Conservation (phyloP, 2,113 vertebrate species). For the Redunca redunca region DNA sequence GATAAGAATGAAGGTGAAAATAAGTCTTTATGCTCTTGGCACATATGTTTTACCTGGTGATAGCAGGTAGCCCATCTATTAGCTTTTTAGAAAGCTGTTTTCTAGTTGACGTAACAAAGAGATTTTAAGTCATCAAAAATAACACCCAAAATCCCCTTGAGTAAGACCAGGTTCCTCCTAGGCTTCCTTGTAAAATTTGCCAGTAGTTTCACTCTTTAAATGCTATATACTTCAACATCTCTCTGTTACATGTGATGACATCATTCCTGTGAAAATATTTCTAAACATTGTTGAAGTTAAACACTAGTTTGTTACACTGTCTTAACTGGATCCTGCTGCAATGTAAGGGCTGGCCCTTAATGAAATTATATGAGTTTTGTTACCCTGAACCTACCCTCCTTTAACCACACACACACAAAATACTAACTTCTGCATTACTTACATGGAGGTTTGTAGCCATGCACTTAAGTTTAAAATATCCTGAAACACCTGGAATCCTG, state of each 20-base stretch:
- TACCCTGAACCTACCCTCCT: not conserved
- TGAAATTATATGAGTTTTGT: not conserved
- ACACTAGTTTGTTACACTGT: not conserved
- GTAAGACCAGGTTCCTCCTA: not conserved
- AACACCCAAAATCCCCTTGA: not conserved
- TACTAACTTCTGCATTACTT: not conserved
- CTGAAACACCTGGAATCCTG: not conserved
- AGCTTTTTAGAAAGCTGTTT: constrained; percentile 56
- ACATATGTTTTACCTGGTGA: constrained; percentile 71
- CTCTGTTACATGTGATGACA: not conserved
- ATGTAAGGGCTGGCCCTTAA: not conserved
- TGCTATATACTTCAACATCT: not conserved
- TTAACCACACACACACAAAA: not conserved
- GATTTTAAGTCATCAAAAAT: constrained; percentile 60
- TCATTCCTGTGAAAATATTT: not conserved
- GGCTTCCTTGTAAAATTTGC: constrained; percentile 6
- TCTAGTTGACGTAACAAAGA: constrained; percentile 69
- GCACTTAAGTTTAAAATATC: not conserved
- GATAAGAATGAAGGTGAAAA: constrained; percentile 81
- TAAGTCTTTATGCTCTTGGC: constrained; percentile 74
- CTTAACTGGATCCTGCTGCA: not conserved
- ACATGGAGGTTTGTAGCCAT: not conserved
- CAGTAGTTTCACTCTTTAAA: not conserved
- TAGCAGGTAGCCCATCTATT: constrained; percentile 70
- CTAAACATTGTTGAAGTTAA: not conserved